These are phyloP conservation scores for Valencia hispanica DNA, from an alignment of 2,797 vertebrate genomes.

Conservation along the genomic window DNA sequence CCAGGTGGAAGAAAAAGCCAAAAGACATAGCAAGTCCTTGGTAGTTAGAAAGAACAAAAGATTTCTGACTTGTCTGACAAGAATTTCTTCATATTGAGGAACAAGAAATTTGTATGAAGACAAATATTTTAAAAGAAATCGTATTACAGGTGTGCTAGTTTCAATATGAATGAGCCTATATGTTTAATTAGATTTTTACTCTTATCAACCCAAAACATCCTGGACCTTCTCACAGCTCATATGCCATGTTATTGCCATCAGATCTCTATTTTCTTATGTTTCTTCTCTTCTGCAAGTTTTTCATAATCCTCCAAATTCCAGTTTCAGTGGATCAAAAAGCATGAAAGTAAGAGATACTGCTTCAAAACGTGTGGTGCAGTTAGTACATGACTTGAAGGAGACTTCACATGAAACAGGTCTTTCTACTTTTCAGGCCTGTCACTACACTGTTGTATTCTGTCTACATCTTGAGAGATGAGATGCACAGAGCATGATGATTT, in stretches of 20 bases:
- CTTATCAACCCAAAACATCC: neutral
- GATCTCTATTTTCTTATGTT: slow-evolving; percentile 43
- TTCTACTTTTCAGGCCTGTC: neutral
- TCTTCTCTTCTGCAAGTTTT: slow-evolving; percentile 30
- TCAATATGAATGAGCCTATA: too few relatives aligned
- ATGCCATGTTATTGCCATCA: slow-evolving; percentile 8
- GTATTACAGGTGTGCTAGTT: neutral
- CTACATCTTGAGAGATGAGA: neutral
- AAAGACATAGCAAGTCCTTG: neutral
- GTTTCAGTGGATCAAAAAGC: slow-evolving; percentile 39
- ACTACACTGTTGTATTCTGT: neutral
- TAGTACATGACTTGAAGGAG: slow-evolving; percentile 38
- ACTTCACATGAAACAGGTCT: slow-evolving; percentile 17
- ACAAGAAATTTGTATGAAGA: neutral
- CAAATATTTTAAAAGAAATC: neutral
- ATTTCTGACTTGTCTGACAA: neutral
- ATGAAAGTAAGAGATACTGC: slow-evolving; percentile 35
- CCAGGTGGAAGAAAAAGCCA: neutral
- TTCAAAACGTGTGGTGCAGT: slow-evolving; percentile 60
- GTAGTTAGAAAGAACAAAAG: neutral
- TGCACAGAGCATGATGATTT: neutral
- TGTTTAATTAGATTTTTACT: neutral
- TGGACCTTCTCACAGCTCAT: slow-evolving; percentile 14
- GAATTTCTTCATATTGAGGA: neutral
- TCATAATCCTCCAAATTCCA: slow-evolving; percentile 41